Evolutionary conservation across 2,888 invertebrate species (phyloP), one percentile per base, ranked within the genome.

Genomic region (Melolontha melolontha): DNA sequence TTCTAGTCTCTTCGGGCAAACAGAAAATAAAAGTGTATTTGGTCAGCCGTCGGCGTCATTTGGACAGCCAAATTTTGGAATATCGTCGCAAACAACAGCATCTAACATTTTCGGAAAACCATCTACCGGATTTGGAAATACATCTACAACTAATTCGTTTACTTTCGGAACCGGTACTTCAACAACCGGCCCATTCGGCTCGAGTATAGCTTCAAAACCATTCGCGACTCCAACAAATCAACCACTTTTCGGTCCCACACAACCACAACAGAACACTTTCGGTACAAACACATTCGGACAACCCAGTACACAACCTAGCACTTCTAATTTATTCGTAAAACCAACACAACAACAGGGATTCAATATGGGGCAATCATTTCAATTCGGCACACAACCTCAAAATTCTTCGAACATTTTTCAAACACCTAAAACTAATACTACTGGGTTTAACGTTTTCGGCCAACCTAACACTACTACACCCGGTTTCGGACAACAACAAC

Each of bases 41-140:
- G 85, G 85, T 82, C 0, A 74, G 47, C 50, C 74, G 11, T 65
- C 74, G 66, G 39, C 74, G 76, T 86, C 86, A 7, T 89, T 90
- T 79, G 87, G 88, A 41, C 79, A 85, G 59, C 79, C 85, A 27
- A 79, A 80, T 8, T 88, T 88, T 77, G 85, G 87, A 67, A 86
- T 87, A 84, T 85, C 1, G 82, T 84, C 66, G 84, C 89, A 0
- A 84, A 88, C 71, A 85, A 88, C 88, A 69, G 86, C 86, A 39
- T 85, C 88, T 0, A 85, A 87, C 54, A 85, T 92, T 41, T 91
- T 94, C 82, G 91, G 90, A 0, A 90, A 91, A 83, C 87, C 87
- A 62, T 86, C 84, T 72, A 84, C 87, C 57, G 87, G 84, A 11
- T 91, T 91, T 78, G 90, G 90, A 49, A 78, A 84, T 52, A 81